Base-by-base conservation (phyloP, 2,888 invertebrate species). In the Brachyptera risi region DNA sequence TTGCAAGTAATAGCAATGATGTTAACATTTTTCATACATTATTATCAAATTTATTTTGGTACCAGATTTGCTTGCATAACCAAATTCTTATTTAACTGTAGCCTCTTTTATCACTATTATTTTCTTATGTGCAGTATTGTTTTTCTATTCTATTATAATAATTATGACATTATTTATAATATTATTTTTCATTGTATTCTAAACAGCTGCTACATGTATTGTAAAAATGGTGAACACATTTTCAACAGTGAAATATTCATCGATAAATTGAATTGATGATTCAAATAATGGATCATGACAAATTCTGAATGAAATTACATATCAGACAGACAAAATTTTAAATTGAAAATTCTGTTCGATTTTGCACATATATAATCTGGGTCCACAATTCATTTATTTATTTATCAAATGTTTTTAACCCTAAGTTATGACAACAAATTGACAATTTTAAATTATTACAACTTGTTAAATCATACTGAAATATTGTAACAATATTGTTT, bases 271-370 rank as follows among this genome's bases (percentile, higher is more conserved):
- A n/a, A n/a, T n/a, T n/a, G n/a, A n/a, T n/a, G n/a, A n/a, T n/a
- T n/a, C n/a, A n/a, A n/a, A n/a, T n/a, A n/a, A n/a, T n/a, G n/a
- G n/a, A n/a, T n/a, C n/a, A n/a, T n/a, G n/a, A n/a, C n/a, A n/a
- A n/a, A n/a, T n/a, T n/a, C n/a, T 31, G 31, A 5, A 31, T 31
- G 31, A 7, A 47, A 47, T 54, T 50, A 61, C 61, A 61, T 61
- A 61, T 61, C 61, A 61, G 61, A 38, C 42, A 50, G 26, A 21
- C 37, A 35, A 61, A 58, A 51, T 54, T 54, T 21, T 11, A 21
- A 37, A 54, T 37, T 17, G 19, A 2, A 47, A n/a, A 21, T n/a
- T 47, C n/a, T 47, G 47, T 31, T 7, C 31, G 7, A 31, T 31
- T 31, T 31, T 31, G 42, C 17, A n/a, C n/a, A 42, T 42, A 42